phyloP scores from a whole-genome alignment of 2,888 invertebrate species.

The Rugalucina vietnamica region DNA sequence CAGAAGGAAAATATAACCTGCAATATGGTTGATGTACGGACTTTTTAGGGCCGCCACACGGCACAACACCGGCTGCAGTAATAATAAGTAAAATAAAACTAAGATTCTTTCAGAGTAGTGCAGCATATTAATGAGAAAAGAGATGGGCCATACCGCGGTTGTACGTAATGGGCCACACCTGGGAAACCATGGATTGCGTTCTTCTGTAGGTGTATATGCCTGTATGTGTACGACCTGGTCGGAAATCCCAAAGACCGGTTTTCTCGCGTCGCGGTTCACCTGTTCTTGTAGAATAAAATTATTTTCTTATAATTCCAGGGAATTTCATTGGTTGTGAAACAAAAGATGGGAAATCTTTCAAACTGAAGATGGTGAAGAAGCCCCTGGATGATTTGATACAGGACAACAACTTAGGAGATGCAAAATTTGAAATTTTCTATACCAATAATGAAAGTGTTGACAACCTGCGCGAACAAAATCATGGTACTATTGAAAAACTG shows the following conservation, averaged over 20 bases:
- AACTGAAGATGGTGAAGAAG: not conserved
- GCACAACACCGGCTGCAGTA: no score
- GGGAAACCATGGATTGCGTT: no score
- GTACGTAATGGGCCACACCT: no score
- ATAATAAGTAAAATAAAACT: no score
- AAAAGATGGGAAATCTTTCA: not conserved
- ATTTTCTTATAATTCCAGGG: not conserved
- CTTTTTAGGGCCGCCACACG: no score
- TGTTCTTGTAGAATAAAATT: not conserved
- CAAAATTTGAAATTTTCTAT: not conserved
- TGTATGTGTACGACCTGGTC: not conserved
- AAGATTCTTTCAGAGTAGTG: no score
- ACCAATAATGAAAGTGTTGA: not conserved
- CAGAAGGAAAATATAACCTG: no score
- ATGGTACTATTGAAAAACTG: not conserved
- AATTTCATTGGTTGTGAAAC: not conserved
- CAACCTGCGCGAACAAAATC: no score
- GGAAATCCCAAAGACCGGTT: not conserved
- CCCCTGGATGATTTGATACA: not conserved
- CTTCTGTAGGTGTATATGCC: not conserved
- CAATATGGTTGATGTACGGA: no score
- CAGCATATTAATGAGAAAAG: not conserved
- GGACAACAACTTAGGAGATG: not conserved
- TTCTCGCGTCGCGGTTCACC: not conserved
- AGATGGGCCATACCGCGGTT: not conserved